phyloP scores from a whole-genome alignment of 2,113 vertebrate species.

The Semnornis frantzii region DNA sequence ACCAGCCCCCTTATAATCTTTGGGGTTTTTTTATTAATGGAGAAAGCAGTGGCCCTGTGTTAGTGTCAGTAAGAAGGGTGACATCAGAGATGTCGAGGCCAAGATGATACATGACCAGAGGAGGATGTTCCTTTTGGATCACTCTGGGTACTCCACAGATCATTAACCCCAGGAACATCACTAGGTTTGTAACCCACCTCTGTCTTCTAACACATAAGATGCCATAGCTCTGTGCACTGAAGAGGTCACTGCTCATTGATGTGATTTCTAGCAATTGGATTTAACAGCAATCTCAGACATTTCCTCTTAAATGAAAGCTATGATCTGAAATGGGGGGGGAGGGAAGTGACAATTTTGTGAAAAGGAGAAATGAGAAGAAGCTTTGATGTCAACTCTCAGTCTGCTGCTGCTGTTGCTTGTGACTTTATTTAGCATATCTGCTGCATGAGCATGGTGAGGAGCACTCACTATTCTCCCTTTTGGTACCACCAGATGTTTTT shows the following conservation, averaged over 20 bases:
- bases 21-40: background rate
- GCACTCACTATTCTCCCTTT: background rate
- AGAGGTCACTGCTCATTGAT: background rate
- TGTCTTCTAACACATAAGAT: background rate
- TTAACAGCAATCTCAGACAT: background rate
- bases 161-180: background rate
- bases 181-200: background rate
- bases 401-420: background rate
- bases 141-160: background rate
- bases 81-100: background rate
- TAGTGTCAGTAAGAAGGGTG: background rate
- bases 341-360: background rate
- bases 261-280: background rate
- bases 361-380: background rate
- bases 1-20: background rate
- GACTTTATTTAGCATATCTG: background rate
- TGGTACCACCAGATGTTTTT: background rate
- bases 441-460: rapidly evolving
- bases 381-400: background rate
- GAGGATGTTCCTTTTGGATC: background rate
- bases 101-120: rapidly evolving
- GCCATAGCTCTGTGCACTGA: background rate
- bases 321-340: background rate
- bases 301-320: background rate
- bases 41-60: background rate